Percentiles rank a stretch among this genome's conserved stretches.
These are phyloP conservation scores for Patella pellucida DNA, from an alignment of 2,888 invertebrate species.

Conservation along the genomic window DNA sequence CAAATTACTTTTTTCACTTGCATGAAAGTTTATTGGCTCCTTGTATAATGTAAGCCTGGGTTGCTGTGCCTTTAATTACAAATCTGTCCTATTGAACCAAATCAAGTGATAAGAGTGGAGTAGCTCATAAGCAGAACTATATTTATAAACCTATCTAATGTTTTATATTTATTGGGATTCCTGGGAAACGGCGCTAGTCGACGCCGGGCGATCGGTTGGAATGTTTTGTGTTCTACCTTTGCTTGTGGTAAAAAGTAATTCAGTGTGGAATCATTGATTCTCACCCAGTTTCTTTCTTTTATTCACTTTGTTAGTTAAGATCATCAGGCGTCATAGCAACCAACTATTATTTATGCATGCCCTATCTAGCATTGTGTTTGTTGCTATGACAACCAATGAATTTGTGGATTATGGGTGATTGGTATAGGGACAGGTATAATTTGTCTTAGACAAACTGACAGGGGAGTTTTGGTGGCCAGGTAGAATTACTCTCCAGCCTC, in stretches of 20 bases:
- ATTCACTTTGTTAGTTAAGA: slow-evolving; percentile 12
- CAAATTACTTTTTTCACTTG: too few relatives aligned
- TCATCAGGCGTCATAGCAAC: slow-evolving; percentile 52
- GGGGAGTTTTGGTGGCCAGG: too few relatives aligned
- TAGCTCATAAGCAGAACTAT: too few relatives aligned
- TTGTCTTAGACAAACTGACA: too few relatives aligned
- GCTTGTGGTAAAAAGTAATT: slow-evolving; percentile 8
- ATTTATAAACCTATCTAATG: too few relatives aligned
- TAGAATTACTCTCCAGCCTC: too few relatives aligned
- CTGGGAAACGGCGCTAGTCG: neutral
- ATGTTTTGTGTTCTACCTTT: neutral
- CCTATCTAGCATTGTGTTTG: slow-evolving; percentile 51
- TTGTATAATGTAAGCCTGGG: too few relatives aligned
- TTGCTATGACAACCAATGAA: slow-evolving; percentile 57
- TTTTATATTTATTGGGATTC: slow-evolving; percentile 9
- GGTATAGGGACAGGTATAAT: neutral
- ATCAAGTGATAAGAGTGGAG: too few relatives aligned
- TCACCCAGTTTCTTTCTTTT: slow-evolving; percentile 3
- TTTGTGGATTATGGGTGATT: slow-evolving; percentile 42
- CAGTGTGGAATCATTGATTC: slow-evolving; percentile 10
- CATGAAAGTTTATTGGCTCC: too few relatives aligned
- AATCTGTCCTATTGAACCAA: too few relatives aligned
- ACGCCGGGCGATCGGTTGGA: too few relatives aligned
- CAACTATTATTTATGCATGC: slow-evolving; percentile 60
- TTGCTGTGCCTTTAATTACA: too few relatives aligned